Evolutionary conservation across 2,888 invertebrate species (phyloP).

Genomic region (Aromia moschata): DNA sequence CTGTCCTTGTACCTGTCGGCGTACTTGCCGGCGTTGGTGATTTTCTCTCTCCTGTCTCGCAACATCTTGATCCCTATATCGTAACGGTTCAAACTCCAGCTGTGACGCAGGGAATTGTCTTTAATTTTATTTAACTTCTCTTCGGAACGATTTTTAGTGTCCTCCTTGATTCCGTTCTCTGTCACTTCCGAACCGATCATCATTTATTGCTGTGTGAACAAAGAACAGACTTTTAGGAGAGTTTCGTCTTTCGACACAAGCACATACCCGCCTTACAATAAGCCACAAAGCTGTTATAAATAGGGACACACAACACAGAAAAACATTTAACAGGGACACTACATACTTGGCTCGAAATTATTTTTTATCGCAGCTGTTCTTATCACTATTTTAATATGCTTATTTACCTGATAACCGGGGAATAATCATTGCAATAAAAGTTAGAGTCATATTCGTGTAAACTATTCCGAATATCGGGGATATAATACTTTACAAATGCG

Average conservation of each 20-base stretch:
- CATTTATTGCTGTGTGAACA: slow-evolving; percentile 48
- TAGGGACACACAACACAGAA: slow-evolving; percentile 32
- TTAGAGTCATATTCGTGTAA: slow-evolving; percentile 16
- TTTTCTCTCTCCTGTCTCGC: slow-evolving; percentile 55
- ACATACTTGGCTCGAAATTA: slow-evolving; percentile 21
- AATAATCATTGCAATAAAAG: slow-evolving; percentile 25
- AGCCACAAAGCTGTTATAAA: slow-evolving; percentile 20
- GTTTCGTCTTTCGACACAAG: slow-evolving; percentile 5
- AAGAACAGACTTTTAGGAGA: slow-evolving; percentile 37
- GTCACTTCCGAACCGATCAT: slow-evolving; percentile 41
- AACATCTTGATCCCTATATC: slow-evolving; percentile 53
- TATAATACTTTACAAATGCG: background rate
- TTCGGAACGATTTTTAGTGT: slow-evolving; percentile 17
- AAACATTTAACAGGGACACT: slow-evolving; percentile 28
- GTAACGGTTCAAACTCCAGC: slow-evolving; percentile 41
- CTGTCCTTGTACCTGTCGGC: slow-evolving; percentile 59
- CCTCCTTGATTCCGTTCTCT: slow-evolving; percentile 18
- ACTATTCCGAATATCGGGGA: slow-evolving; percentile 4
- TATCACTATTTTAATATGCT: slow-evolving; percentile 35
- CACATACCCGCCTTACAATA: slow-evolving; percentile 25
- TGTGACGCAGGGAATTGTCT: slow-evolving; percentile 9
- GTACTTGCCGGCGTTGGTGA: slow-evolving; percentile 58
- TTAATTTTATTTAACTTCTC: background rate
- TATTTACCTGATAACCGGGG: slow-evolving; percentile 39
- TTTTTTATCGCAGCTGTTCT: slow-evolving; percentile 26